Base-by-base conservation (phyloP, 2,888 invertebrate genomes). In the Caenorhabditis macrosperma region DNA sequence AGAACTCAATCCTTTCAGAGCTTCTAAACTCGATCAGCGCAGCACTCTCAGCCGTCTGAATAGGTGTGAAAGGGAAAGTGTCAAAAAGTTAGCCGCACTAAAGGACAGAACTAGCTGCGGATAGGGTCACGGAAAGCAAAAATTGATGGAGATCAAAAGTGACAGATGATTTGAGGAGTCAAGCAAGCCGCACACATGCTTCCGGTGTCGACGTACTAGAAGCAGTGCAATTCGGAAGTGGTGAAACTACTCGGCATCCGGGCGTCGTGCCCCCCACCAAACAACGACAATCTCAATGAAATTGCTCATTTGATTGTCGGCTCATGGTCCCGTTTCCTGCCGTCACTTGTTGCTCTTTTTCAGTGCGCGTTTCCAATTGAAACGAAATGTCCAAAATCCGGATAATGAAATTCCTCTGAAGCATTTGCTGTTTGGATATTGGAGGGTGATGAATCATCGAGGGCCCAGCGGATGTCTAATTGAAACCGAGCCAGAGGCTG, bases 291-390 rank as follows among this genome's bases (percentile, higher is more conserved):
- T 76, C 63, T 76, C 76, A 68, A 76, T 68, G 44, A 76, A 76
- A 76, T 76, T 76, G 67, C 76, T 55, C 64, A 77, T 77, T 77
- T 69, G 63, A 69, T 77, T 69, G 77, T 77, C 63, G 67, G 60
- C 52, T 67, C 55, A 35, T 52, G 12, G 30, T 44, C 22, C 33
- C 24, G 46, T 28, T 55, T 72, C 63, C 57, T 28, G 61, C 57
- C 35, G 22, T 52, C 38, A 24, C 20, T 38, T 55, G 20, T 15
- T 48, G 30, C 44, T 57, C 35, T 30, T 63, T 63, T 61, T 35
- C n/a, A 26, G 24, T 1, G 33, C 38, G 30, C 24, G 35, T 52
- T 38, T 28, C 44, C 26, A 1, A 10, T 57, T 55, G 38, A 15
- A 30, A 41, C 7, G 33, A 10, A 24, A 35, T 48, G 28, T 5